Conservation (phyloP, 2,888 invertebrate species). For the Caenorhabditis japonica region DNA sequence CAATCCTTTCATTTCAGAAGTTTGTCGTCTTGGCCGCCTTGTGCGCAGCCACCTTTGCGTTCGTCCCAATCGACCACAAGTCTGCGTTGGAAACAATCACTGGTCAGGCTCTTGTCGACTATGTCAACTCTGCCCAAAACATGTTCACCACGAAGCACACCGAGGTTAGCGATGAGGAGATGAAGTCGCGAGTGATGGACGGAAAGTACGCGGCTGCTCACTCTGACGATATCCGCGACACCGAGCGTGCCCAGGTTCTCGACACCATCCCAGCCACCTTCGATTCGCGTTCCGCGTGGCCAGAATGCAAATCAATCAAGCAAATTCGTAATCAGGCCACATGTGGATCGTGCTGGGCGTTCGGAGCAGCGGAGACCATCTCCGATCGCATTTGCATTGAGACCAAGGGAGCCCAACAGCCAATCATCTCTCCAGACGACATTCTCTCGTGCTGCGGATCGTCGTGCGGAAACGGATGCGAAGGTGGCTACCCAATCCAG, state of each 20-base stretch:
- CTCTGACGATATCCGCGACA: neutral
- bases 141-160: conserved; percentile 17
- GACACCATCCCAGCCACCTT: conserved; percentile 25
- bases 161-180: conserved; percentile 1
- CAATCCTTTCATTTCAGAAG: conserved; percentile 35
- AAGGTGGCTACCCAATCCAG: conserved; percentile 84
- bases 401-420: conserved; percentile 73
- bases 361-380: conserved; percentile 79
- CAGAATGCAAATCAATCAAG: conserved; percentile 22
- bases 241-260: neutral
- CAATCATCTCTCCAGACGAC: conserved; percentile 79
- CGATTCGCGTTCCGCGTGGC: conserved; percentile 33
- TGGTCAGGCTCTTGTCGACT: conserved; percentile 30
- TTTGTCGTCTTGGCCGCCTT: conserved; percentile 38
- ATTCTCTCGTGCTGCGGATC: conserved; percentile 78
- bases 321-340: conserved; percentile 78
- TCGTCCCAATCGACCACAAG: conserved; percentile 38
- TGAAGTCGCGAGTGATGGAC: conserved; percentile 26
- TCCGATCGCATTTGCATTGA: conserved; percentile 79
- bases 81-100: conserved; percentile 14
- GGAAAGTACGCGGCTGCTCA: neutral
- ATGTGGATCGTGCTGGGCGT: conserved; percentile 86
- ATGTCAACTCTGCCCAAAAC: conserved; percentile 27
- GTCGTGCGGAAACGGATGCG: conserved; percentile 78
- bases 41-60: conserved; percentile 38